Conservation (phyloP, 2,888 invertebrate species). For the Trachelus iudaicus region DNA sequence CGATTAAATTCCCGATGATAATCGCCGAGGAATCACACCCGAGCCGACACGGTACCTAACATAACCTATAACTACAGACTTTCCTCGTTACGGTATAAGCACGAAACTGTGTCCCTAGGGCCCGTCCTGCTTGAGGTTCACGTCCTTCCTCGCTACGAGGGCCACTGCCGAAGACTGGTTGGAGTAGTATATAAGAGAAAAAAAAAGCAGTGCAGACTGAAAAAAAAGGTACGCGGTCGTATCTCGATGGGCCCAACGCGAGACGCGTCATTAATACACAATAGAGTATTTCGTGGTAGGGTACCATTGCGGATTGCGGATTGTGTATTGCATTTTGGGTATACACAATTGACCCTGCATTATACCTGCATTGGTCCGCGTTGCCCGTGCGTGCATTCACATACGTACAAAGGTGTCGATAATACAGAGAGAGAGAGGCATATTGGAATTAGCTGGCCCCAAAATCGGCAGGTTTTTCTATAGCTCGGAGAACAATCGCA, state of each 20-base stretch:
- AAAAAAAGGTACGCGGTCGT: background rate
- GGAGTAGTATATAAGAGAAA: background rate
- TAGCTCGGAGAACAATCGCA: background rate
- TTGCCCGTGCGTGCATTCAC: background rate
- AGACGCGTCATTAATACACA: background rate
- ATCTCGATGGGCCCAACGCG: background rate
- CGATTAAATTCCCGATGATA: constrained; percentile 16
- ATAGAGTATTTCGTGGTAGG: background rate
- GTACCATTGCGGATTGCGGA: background rate
- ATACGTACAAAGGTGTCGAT: background rate
- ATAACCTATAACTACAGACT: background rate
- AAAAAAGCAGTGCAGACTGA: background rate
- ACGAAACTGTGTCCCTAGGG: background rate
- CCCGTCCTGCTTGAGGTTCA: background rate
- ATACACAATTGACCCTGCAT: background rate
- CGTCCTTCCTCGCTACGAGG: background rate
- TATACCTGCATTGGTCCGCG: background rate
- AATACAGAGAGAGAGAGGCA: background rate
- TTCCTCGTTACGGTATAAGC: background rate
- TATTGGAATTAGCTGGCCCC: background rate
- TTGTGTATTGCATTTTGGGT: background rate
- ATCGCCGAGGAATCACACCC: constrained; percentile 4
- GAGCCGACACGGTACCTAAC: background rate
- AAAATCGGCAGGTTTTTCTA: background rate
- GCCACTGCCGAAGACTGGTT: background rate